Conservation (phyloP, 2,797 vertebrate genomes). For the Poecilia wingei region DNA sequence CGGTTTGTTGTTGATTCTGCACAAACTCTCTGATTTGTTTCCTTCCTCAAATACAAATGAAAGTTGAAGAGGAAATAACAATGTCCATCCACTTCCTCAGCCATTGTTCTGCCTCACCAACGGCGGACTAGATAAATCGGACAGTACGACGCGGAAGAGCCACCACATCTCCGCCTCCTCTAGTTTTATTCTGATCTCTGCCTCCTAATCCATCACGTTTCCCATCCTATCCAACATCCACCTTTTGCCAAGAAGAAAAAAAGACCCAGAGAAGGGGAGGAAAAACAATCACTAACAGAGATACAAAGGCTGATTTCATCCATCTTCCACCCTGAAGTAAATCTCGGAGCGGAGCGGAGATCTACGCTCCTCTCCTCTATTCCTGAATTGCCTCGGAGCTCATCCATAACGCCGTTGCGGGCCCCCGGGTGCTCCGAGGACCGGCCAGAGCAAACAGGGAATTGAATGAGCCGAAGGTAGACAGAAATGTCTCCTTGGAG, state of each 20-base stretch:
- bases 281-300: conserved; percentile 78
- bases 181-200: conserved; percentile 36
- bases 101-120: not conserved
- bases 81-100: not conserved
- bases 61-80: not conserved
- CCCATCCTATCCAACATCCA: conserved; percentile 39
- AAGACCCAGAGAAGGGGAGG: conserved; percentile 33
- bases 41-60: not conserved
- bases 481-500: conserved; percentile 86
- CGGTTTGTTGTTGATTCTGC: not conserved
- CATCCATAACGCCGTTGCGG: conserved; percentile 73
- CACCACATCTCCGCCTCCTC: conserved; percentile 39
- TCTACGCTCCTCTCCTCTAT: conserved; percentile 63
- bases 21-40: not conserved
- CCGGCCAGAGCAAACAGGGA: conserved; percentile 62
- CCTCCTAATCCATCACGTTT: conserved; percentile 64
- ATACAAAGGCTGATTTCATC: conserved; percentile 78
- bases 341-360: conserved; percentile 65
- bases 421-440: conserved; percentile 56
- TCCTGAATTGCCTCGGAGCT: conserved; percentile 76
- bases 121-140: not conserved
- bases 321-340: conserved; percentile 68
- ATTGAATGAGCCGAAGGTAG: conserved; percentile 78
- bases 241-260: conserved; percentile 28
- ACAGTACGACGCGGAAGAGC: not conserved